Conservation (phyloP, 2,888 invertebrate genomes). For the Silvanus unidentatus region DNA sequence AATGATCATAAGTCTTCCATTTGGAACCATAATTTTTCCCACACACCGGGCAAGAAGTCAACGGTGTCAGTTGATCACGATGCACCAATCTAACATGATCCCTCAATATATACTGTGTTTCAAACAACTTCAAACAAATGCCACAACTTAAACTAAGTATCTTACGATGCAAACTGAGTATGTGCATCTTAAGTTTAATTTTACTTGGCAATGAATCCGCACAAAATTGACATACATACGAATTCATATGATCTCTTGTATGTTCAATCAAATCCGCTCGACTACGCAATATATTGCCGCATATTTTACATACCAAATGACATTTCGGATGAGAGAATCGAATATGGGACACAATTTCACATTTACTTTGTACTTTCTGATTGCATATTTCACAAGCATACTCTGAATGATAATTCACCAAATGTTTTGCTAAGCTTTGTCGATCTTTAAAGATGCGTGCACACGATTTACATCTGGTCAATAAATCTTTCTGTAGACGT, state of each 20-base stretch:
- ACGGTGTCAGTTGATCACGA: conserved; percentile 45
- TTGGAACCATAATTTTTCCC: conserved; percentile 56
- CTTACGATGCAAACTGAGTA: conserved; percentile 51
- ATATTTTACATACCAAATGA: conserved; percentile 49
- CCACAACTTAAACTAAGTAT: conserved; percentile 54
- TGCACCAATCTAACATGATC: conserved; percentile 53
- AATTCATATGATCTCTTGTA: conserved; percentile 49
- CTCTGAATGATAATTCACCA: conserved; percentile 52
- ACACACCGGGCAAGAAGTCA: conserved; percentile 54
- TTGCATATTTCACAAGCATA: conserved; percentile 52
- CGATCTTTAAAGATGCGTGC: conserved; percentile 53
- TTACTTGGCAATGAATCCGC: conserved; percentile 54
- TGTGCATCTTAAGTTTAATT: conserved; percentile 55
- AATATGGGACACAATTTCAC: conserved; percentile 54
- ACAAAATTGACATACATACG: conserved; percentile 54
- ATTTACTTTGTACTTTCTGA: conserved; percentile 51
- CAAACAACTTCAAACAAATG: conserved; percentile 53
- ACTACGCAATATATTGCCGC: conserved; percentile 51
- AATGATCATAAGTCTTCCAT: conserved; percentile 56
- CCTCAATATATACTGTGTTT: conserved; percentile 51
- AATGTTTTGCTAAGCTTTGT: conserved; percentile 51
- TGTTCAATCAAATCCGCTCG: conserved; percentile 50
- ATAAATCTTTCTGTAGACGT: conserved; percentile 48
- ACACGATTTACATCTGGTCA: conserved; percentile 53
- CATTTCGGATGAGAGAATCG: conserved; percentile 52